Conservation (phyloP, 2,797 vertebrate genomes). For the Manis javanica region DNA sequence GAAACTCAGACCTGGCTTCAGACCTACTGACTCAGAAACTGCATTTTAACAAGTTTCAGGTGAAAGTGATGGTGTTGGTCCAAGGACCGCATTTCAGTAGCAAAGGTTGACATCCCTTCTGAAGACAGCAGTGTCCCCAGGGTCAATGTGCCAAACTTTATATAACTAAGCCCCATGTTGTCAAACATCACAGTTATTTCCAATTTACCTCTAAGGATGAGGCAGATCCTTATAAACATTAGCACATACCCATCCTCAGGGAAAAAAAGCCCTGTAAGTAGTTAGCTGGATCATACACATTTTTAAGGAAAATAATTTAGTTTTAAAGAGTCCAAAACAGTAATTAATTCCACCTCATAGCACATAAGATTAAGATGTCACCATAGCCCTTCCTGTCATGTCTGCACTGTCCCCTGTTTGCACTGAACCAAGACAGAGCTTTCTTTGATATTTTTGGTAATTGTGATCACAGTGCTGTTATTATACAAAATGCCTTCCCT, state of each 20-base stretch:
- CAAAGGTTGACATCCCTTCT: neutral
- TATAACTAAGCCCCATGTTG: neutral
- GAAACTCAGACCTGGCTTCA: neutral
- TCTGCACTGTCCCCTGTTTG: neutral
- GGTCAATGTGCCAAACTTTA: neutral
- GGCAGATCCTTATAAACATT: neutral
- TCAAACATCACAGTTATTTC: neutral
- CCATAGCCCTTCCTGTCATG: neutral
- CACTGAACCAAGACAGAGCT: neutral
- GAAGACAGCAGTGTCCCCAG: neutral
- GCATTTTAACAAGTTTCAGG: neutral
- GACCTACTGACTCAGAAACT: neutral
- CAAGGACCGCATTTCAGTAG: neutral
- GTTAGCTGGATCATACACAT: neutral
- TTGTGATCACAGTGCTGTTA: neutral
- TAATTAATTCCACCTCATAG: neutral
- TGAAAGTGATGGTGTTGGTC: neutral
- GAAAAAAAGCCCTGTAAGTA: neutral
- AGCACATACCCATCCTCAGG: neutral
- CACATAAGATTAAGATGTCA: neutral
- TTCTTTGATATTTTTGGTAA: neutral
- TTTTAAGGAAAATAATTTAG: constrained; percentile 19
- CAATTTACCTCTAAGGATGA: neutral
- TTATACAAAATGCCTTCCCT: neutral
- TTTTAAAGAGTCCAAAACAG: constrained; percentile 35